phyloP scores from a whole-genome alignment of 1,140 invertebrate genomes.

The Trissolcus basalis region DNA sequence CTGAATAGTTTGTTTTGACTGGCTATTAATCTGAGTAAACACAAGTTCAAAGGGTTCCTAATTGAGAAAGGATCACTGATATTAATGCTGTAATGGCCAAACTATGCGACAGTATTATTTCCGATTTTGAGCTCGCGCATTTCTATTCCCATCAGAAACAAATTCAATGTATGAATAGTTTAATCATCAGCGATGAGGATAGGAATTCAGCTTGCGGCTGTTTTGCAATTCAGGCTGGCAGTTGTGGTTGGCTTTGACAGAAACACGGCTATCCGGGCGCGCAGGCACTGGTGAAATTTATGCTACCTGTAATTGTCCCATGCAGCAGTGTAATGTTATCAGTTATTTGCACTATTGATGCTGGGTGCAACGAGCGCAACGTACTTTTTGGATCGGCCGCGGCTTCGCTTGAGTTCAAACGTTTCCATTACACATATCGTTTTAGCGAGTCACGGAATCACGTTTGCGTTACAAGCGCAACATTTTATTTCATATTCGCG shows the following conservation, averaged over 20 bases:
- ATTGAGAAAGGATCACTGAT: not conserved
- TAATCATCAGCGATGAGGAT: constrained; percentile 45
- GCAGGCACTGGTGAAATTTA: constrained; percentile 44
- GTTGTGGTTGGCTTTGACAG: constrained; percentile 57
- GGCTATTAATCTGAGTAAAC: too few species aligned
- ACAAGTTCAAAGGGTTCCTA: too few species aligned
- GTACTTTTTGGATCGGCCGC: constrained; percentile 23
- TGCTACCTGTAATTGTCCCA: constrained; percentile 52
- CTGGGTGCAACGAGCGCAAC: constrained; percentile 22
- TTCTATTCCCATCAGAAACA: constrained; percentile 37
- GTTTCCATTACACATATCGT: constrained; percentile 30
- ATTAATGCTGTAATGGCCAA: not conserved
- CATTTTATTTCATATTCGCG: constrained; percentile 15
- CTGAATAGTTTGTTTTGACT: too few species aligned
- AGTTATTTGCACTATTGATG: constrained; percentile 42
- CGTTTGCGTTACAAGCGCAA: not conserved
- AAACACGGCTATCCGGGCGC: constrained; percentile 38
- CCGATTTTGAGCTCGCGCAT: constrained; percentile 31
- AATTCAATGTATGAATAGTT: constrained; percentile 51
- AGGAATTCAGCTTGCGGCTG: constrained; percentile 51
- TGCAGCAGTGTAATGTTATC: constrained; percentile 43
- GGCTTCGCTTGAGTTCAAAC: constrained; percentile 23
- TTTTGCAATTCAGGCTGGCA: constrained; percentile 52
- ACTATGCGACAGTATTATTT: constrained; percentile 15
- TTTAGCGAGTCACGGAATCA: constrained; percentile 12